A percentile compares a stretch with the other conserved stretches of the same genome.
Evolutionary conservation across 2,888 invertebrate species (phyloP).

Genomic region (Drosophila hamatofila): DNA sequence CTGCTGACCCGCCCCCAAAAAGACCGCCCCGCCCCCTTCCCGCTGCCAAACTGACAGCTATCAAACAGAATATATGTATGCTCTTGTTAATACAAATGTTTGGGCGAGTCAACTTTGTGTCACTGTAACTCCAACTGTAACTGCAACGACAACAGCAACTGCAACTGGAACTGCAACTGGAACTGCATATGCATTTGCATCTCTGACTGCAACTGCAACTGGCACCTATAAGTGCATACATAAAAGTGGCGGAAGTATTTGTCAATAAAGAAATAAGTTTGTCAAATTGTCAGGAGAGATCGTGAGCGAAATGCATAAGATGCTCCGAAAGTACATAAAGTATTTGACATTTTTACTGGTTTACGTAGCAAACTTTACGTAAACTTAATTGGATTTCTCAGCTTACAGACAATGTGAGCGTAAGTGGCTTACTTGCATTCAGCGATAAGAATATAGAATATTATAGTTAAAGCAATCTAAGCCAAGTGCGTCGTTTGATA

Average conservation of each 20-base stretch:
- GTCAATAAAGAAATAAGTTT: conserved; percentile 35
- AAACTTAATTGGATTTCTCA: not conserved
- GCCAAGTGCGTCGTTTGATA: too few species aligned
- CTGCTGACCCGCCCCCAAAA: conserved; percentile 11
- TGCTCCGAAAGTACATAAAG: not conserved
- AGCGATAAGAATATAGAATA: too few species aligned
- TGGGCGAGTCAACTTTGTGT: conserved; percentile 19
- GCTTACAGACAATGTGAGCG: not conserved
- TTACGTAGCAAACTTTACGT: not conserved
- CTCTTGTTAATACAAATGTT: conserved; percentile 32
- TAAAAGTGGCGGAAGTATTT: conserved; percentile 36
- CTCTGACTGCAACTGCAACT: conserved; percentile 5
- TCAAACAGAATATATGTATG: conserved; percentile 24
- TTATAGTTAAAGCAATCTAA: too few species aligned
- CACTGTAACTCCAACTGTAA: conserved; percentile 9
- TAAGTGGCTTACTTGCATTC: too few species aligned
- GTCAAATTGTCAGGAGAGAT: conserved; percentile 25
- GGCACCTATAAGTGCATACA: not conserved
- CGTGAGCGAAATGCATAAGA: conserved; percentile 11
- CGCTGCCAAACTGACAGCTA: conserved; percentile 2
- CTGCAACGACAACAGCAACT: conserved; percentile 6
- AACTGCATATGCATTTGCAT: not conserved
- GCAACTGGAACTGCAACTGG: conserved; percentile 5
- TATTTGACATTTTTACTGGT: not conserved
- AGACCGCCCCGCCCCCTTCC: not conserved